phyloP scores from a whole-genome alignment of 2,888 invertebrate genomes.

The Scotopteryx bipunctaria region DNA sequence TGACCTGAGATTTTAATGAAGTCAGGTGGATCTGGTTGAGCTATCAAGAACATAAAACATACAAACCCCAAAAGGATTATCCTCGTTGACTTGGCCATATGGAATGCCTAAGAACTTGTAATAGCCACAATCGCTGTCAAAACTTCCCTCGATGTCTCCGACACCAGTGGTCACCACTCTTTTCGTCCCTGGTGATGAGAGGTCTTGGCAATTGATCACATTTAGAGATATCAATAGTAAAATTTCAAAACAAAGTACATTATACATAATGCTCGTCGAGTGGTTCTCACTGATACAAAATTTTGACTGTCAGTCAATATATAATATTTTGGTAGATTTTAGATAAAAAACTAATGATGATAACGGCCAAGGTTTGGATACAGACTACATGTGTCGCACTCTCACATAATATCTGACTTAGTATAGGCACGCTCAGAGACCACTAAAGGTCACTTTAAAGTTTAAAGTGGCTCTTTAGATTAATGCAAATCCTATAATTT shows the following conservation, averaged over 20 bases:
- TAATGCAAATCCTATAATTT: too few relatives aligned
- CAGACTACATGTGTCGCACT: too few relatives aligned
- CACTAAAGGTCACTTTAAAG: too few relatives aligned
- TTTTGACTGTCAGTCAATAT: background rate
- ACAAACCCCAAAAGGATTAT: constrained; percentile 53
- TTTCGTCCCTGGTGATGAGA: background rate
- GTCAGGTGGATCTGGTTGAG: too few relatives aligned
- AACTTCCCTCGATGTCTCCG: constrained; percentile 43
- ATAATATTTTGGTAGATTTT: too few relatives aligned
- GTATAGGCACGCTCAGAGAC: too few relatives aligned
- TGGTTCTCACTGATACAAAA: background rate
- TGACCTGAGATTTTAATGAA: too few relatives aligned
- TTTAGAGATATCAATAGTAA: constrained; percentile 9
- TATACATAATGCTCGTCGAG: constrained; percentile 7
- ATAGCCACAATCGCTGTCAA: constrained; percentile 46
- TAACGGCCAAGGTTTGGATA: too few relatives aligned
- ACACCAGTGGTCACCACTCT: constrained; percentile 43
- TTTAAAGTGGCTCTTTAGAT: too few relatives aligned
- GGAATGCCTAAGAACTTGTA: constrained; percentile 53
- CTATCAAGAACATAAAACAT: background rate
- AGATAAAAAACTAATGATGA: too few relatives aligned
- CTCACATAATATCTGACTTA: too few relatives aligned
- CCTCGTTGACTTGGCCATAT: constrained; percentile 43
- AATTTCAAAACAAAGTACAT: constrained; percentile 8
- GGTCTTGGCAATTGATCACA: constrained; percentile 19